Evolutionary conservation across 2,888 invertebrate species (phyloP).

Genomic region (Linnaemya tessellans): DNA sequence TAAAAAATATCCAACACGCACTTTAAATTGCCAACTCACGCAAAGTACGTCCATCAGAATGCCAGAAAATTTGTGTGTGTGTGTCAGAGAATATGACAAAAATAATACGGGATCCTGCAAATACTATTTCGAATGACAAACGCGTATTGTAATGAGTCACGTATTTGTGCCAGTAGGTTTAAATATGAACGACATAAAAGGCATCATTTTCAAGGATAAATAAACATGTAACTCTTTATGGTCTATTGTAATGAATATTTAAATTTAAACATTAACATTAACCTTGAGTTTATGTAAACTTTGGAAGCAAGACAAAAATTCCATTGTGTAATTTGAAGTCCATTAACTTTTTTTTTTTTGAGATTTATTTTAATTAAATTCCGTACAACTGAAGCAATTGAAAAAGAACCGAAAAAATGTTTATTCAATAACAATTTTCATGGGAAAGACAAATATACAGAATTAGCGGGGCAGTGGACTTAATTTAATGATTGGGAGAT

Average conservation of each 20-base stretch:
- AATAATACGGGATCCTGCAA: background rate
- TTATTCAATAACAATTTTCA: background rate
- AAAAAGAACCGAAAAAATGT: background rate
- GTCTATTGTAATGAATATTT: background rate
- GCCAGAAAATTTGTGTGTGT: background rate
- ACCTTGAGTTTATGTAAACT: background rate
- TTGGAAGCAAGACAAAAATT: too few species aligned
- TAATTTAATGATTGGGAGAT: too few species aligned
- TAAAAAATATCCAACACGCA: conserved; percentile 1
- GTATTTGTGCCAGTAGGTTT: conserved; percentile 1
- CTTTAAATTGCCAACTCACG: conserved; percentile 1
- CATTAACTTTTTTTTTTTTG: background rate
- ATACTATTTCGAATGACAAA: background rate
- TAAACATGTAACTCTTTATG: background rate
- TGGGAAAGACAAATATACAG: too few species aligned
- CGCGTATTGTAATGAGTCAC: background rate
- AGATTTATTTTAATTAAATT: background rate
- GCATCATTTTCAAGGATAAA: background rate
- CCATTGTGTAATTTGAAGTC: background rate
- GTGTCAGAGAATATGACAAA: background rate
- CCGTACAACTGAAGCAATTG: background rate
- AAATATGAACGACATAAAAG: background rate
- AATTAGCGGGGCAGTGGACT: too few species aligned
- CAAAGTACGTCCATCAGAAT: background rate
- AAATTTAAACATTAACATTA: background rate